Base-by-base conservation (phyloP, 2,113 vertebrate genomes). In the Pachycephala philippinensis region DNA sequence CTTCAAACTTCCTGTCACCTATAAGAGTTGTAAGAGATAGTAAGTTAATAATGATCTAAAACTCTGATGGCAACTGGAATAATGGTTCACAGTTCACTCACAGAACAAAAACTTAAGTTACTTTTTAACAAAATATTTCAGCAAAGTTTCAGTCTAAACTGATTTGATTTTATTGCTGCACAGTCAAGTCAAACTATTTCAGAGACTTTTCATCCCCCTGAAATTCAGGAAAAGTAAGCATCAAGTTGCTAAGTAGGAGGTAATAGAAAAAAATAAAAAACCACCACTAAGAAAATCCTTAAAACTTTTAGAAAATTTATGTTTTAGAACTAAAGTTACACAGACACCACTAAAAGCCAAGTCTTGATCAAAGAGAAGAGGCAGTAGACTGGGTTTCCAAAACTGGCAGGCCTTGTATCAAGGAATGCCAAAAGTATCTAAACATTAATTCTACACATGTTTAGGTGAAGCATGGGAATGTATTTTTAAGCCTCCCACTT, bases 1-100 rank as follows among this genome's bases (percentile, higher is more conserved):
- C n/a, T 88, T 92, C 61, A 91, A 80, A 59, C 78, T 84, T 82
- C 52, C 15, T 13, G 15, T 44, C 74, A 88, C 91, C 97, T 97
- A 83, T 49, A 86, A 87, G 5, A 64, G 13, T n/a, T 65, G 71
- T 24, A 96, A 82, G 40, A 64, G 22, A 87, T 8, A 44, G 1
- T 6, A 45, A 24, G 8, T 56, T 52, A 74, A 40, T 61, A 85
- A 65, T 10, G 10, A 74, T 14, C 45, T 4, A 69, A 50, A 87
- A 80, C 72, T 45, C 26, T 23, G 31, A 85, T 64, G 37, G 26
- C n/a, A 72, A n/a, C 35, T 76, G n/a, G 35, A 63, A 33, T 66
- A 61, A 81, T 0, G 2, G 19, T 33, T 91, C 37, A 57, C 33
- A 56, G 4, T 42, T 47, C 33, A 61, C 18, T 70, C 15, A 20